A percentile compares a stretch with the other conserved stretches of the same genome.
These are phyloP conservation scores for Ichneumon xanthorius DNA, from an alignment of 2,888 invertebrate genomes.

Conservation along the genomic window DNA sequence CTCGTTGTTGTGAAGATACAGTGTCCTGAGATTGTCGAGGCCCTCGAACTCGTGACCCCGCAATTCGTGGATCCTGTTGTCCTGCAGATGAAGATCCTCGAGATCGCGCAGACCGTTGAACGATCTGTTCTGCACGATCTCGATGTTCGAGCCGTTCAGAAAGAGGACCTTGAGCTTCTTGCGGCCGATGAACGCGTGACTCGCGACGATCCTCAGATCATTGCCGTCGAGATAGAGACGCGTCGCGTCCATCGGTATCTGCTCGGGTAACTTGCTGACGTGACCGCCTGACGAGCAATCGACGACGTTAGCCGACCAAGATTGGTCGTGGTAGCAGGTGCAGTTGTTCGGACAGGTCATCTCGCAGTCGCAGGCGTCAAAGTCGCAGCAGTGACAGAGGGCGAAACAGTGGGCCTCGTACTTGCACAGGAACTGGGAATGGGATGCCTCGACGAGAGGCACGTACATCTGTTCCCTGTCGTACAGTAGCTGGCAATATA, in stretches of 20 bases:
- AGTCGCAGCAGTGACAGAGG: slow-evolving; percentile 95
- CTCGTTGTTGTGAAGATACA: slow-evolving; percentile 91
- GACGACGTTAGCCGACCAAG: slow-evolving; percentile 94
- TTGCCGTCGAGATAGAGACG: slow-evolving; percentile 94
- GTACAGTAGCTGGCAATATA: slow-evolving; percentile 93
- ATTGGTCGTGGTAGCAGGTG: slow-evolving; percentile 95
- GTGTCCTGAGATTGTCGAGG: slow-evolving; percentile 89
- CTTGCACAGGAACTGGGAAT: slow-evolving; percentile 94
- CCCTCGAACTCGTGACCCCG: slow-evolving; percentile 93
- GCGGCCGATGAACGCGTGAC: slow-evolving; percentile 94
- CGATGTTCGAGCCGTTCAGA: slow-evolving; percentile 92
- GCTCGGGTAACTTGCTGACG: slow-evolving; percentile 90
- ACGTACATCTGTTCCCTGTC: slow-evolving; percentile 91
- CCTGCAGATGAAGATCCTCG: slow-evolving; percentile 91
- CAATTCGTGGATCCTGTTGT: slow-evolving; percentile 89
- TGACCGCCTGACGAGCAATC: slow-evolving; percentile 92
- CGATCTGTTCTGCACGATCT: slow-evolving; percentile 92
- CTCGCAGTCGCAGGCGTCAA: slow-evolving; percentile 96
- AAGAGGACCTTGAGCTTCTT: slow-evolving; percentile 92
- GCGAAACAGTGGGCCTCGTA: slow-evolving; percentile 95
- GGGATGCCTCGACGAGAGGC: slow-evolving; percentile 91
- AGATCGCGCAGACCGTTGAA: slow-evolving; percentile 93
- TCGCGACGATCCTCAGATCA: slow-evolving; percentile 90
- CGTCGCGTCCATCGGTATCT: slow-evolving; percentile 96
- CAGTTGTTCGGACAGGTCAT: slow-evolving; percentile 96